phyloP scores from a whole-genome alignment of 2,797 vertebrate genomes.

The Poeciliopsis turneri region DNA sequence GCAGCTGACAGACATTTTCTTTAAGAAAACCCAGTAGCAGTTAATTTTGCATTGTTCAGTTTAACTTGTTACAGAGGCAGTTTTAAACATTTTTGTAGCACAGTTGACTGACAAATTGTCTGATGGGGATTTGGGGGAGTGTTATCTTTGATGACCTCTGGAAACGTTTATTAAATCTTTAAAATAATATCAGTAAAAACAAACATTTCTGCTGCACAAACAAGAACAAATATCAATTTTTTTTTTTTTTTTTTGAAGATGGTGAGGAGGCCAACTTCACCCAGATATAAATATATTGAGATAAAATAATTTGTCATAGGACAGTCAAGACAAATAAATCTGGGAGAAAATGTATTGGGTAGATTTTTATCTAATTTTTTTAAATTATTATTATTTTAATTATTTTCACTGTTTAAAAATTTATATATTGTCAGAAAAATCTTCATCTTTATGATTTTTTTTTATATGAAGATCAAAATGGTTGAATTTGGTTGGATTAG shows the following conservation, averaged over 20 bases:
- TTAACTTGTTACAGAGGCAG: not conserved
- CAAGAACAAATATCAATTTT: too few relatives aligned
- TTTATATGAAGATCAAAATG: not conserved
- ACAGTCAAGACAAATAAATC: not conserved
- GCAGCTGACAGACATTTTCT: not conserved
- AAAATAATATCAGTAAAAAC: too few relatives aligned
- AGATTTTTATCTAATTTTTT: not conserved
- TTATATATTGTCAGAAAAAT: not conserved
- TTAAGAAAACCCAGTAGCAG: too few relatives aligned
- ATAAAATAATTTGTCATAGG: not conserved
- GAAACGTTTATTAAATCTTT: too few relatives aligned
- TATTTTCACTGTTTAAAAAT: not conserved
- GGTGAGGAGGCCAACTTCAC: not conserved
- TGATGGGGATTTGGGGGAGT: too few relatives aligned
- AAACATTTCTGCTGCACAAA: too few relatives aligned
- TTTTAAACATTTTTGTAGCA: not conserved
- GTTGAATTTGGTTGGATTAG: not conserved
- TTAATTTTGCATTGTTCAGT: not conserved
- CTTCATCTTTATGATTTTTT: not conserved
- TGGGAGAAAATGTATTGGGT: not conserved
- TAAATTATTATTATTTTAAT: not conserved
- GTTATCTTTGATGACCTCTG: too few relatives aligned
- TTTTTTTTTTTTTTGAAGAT: too few relatives aligned
- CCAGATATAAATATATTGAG: not conserved
- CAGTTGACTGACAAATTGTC: too few relatives aligned